A percentile compares a stretch with the other conserved stretches of the same genome.
Evolutionary conservation across 2,888 invertebrate species (phyloP).

Genomic region (Tetanocera ferruginea): DNA sequence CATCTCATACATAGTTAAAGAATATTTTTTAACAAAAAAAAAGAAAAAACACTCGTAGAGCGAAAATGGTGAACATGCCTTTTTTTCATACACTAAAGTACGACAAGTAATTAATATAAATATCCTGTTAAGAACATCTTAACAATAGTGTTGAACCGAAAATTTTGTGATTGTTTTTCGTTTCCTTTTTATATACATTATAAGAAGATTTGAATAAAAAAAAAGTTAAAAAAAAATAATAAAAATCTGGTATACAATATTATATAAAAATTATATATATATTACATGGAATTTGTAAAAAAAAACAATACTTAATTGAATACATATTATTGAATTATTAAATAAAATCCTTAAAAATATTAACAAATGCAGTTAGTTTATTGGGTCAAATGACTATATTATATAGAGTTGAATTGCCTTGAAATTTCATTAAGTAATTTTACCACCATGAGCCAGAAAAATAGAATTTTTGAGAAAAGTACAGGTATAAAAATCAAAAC

Average conservation of each 20-base stretch:
- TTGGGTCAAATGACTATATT: no score
- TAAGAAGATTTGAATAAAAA: constrained; percentile 24
- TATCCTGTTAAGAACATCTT: not conserved
- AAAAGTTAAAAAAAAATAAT: constrained; percentile 16
- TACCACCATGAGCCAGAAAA: no score
- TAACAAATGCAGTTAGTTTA: not conserved
- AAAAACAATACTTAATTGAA: constrained; percentile 41
- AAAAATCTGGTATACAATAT: constrained; percentile 29
- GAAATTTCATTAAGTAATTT: no score
- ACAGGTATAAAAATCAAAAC: no score
- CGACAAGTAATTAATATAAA: not conserved
- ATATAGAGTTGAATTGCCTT: no score
- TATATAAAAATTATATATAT: constrained; percentile 34
- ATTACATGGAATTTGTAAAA: constrained; percentile 42
- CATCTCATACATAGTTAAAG: not conserved
- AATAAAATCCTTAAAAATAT: constrained; percentile 21
- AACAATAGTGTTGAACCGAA: constrained; percentile 28
- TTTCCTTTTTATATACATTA: constrained; percentile 43
- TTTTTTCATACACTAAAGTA: not conserved
- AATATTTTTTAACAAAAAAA: not conserved
- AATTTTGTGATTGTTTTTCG: constrained; percentile 58
- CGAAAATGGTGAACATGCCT: not conserved
- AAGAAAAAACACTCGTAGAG: not conserved
- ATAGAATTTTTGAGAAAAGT: no score
- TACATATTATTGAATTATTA: constrained; percentile 44